Evolutionary conservation across 2,888 invertebrate species (phyloP), one percentile per base, ranked within the genome.

Genomic region (Gisinianus flammeolus): DNA sequence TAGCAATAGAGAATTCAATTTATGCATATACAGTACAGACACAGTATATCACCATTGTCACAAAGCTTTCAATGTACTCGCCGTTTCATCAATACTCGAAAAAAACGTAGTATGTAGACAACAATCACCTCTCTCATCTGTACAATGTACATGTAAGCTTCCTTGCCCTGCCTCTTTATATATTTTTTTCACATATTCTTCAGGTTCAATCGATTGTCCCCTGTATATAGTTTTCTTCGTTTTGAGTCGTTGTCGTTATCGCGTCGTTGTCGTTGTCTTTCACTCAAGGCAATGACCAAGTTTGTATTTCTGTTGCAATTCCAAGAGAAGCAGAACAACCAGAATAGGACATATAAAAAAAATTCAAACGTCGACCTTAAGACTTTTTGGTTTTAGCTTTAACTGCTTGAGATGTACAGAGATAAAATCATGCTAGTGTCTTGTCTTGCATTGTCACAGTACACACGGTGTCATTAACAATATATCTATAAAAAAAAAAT

Each of bases 201-300:
- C 16, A 44, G 44, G 16, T 44, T 44, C 44, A 44, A 24, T 24
- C 22, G 58, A 58, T 24, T n/a, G 58, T 58, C 58, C 58, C 24
- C 24, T 58, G 24, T 58, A 16, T 24, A 3, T 62, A 22, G 24
- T 28, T 26, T 12, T 26, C 26, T 62, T 26, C 56, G 22, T 62
- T 30, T n/a, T n/a, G n/a, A n/a, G n/a, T n/a, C n/a, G n/a, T n/a
- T 66, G 66, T 68, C 68, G 28, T 62, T 62, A 28, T 62, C 62
- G 28, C 33, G 33, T 68, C 68, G 33, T 68, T 30, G 35, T 67
- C 67, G 24, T 30, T 22, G 30, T 31, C 66, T 19, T 62, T 26
- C 44, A 44, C 6, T 62, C 62, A 62, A 62, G 62, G 62, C 62
- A 62, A 62, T 62, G 62, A 62, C 62, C 62, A 62, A 62, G 62